These are phyloP conservation scores for Helostoma temminkii DNA, from an alignment of 2,797 vertebrate species.

Conservation along the genomic window DNA sequence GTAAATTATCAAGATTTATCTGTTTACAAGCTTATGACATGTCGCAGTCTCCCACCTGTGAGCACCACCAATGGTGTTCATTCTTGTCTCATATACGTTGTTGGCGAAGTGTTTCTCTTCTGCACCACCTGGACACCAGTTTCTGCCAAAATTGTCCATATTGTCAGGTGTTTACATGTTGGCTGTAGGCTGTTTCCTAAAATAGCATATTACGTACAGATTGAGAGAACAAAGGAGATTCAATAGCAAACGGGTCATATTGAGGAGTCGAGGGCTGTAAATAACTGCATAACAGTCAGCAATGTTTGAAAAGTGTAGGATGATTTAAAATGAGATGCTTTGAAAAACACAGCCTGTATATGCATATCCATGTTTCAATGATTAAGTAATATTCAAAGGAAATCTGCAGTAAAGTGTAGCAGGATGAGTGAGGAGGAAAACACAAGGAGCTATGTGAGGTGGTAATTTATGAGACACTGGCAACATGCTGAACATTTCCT, in stretches of 20 bases:
- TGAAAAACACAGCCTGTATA: conserved; percentile 2
- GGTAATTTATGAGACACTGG: neutral
- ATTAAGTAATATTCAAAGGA: neutral
- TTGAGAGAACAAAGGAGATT: neutral
- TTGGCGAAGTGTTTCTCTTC: conserved; percentile 32
- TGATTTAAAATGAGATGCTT: too few relatives aligned
- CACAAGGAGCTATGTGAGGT: neutral
- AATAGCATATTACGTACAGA: conserved; percentile 20
- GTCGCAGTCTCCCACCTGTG: conserved; percentile 21
- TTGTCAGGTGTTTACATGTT: conserved; percentile 28
- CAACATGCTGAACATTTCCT: neutral
- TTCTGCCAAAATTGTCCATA: conserved; percentile 40
- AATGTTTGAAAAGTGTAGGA: neutral
- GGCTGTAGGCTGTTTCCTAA: conserved; percentile 14
- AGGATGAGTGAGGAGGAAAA: conserved; percentile 1
- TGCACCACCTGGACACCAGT: conserved; percentile 40
- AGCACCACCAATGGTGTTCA: neutral
- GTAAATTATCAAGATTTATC: neutral
- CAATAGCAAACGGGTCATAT: neutral
- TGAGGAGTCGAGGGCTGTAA: too few relatives aligned
- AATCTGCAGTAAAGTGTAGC: neutral
- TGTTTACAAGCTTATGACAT: neutral
- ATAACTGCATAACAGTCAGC: neutral
- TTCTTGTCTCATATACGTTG: too few relatives aligned
- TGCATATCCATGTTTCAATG: neutral